phyloP scores from a whole-genome alignment of 2,113 vertebrate genomes.

The Cinclus cinclus region DNA sequence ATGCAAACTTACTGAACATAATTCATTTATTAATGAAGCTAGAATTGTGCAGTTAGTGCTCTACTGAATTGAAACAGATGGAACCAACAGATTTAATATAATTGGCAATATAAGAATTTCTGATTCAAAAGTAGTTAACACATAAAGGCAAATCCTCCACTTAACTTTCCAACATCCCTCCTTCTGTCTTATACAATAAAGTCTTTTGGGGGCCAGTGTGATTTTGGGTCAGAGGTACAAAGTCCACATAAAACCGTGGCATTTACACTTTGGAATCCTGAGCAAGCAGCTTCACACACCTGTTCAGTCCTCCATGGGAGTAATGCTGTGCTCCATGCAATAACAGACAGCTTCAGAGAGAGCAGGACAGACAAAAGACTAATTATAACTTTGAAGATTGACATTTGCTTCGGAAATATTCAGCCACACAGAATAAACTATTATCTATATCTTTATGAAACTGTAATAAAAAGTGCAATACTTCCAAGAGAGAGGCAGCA shows the following conservation, averaged over 20 bases:
- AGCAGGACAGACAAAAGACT: background rate
- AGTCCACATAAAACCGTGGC: background rate
- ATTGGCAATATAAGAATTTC: background rate
- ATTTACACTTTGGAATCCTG: background rate
- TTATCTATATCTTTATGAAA: background rate
- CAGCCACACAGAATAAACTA: background rate
- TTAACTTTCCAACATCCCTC: background rate
- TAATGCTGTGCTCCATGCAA: background rate
- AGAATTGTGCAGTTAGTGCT: background rate
- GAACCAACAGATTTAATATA: background rate
- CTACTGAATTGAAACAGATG: background rate
- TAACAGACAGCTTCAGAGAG: background rate
- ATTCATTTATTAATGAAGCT: background rate
- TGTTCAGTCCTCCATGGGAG: fast-evolving
- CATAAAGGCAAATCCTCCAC: background rate
- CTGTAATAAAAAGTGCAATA: background rate
- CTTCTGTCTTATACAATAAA: background rate
- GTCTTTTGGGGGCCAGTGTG: background rate
- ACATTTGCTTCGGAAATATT: background rate
- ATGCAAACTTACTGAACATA: background rate
- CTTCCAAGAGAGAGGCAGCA: background rate
- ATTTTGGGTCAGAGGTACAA: background rate
- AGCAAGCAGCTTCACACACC: background rate
- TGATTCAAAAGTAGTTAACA: background rate
- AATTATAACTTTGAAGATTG: background rate